phyloP scores from a whole-genome alignment of 2,113 vertebrate species.

The Chaetodon auriga region DNA sequence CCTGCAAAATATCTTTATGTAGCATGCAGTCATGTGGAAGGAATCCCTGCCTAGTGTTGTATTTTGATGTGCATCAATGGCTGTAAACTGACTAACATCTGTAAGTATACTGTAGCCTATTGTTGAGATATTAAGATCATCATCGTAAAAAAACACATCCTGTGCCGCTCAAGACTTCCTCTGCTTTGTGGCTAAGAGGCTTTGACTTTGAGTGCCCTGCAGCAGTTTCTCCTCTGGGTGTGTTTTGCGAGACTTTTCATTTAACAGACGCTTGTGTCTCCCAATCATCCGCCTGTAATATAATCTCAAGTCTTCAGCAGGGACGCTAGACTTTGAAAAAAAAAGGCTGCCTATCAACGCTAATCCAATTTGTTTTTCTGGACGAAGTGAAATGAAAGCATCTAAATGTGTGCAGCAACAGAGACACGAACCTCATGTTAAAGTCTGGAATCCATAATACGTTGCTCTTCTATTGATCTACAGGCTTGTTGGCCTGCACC shows the following conservation, averaged over 20 bases:
- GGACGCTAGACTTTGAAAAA: background rate
- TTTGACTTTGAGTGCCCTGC: background rate
- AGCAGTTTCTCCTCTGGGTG: background rate
- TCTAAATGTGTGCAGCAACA: background rate
- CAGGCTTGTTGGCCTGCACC: background rate
- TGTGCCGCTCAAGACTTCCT: background rate
- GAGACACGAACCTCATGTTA: background rate
- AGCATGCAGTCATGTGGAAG: background rate
- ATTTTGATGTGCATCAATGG: background rate
- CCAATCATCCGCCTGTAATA: conserved; percentile 10
- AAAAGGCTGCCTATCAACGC: conserved; percentile 4
- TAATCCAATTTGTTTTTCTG: conserved; percentile 26
- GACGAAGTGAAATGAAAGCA: conserved; percentile 5
- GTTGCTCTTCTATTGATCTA: background rate
- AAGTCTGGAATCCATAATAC: background rate
- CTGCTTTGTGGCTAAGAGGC: background rate
- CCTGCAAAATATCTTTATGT: background rate
- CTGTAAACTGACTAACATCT: background rate
- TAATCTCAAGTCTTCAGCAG: conserved; percentile 1
- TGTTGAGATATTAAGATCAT: background rate
- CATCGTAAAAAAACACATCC: background rate
- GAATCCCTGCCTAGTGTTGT: background rate
- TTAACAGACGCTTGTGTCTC: conserved; percentile 10
- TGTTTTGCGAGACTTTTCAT: conserved; percentile 11
- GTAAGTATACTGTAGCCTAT: background rate